Evolutionary conservation across 2,888 invertebrate species (phyloP).

Genomic region (Lycophotia porphyrea): DNA sequence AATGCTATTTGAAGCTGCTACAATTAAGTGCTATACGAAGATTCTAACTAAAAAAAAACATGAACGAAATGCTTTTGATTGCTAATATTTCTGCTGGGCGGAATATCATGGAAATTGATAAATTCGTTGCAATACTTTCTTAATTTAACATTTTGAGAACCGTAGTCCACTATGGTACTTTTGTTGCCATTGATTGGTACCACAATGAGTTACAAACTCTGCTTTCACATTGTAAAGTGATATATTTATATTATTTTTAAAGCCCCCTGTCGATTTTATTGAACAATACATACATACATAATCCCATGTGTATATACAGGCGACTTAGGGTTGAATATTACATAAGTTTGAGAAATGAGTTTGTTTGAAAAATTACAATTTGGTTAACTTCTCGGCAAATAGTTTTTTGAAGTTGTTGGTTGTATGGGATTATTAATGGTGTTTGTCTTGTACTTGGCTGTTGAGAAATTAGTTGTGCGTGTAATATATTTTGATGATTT

Average conservation of each 20-base stretch:
- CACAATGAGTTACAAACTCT: slow-evolving; percentile 87
- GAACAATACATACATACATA: slow-evolving; percentile 77
- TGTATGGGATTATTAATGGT: slow-evolving; percentile 75
- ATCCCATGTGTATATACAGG: slow-evolving; percentile 74
- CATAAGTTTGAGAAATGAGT: slow-evolving; percentile 72
- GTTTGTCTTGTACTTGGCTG: slow-evolving; percentile 72
- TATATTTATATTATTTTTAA: slow-evolving; percentile 88
- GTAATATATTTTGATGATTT: slow-evolving; percentile 48
- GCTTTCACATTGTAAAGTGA: slow-evolving; percentile 86
- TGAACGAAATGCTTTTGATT: background rate
- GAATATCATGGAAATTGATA: background rate
- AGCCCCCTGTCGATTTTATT: slow-evolving; percentile 78
- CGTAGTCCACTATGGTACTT: slow-evolving; percentile 72
- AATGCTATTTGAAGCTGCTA: background rate
- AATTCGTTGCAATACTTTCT: background rate
- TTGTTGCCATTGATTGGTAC: slow-evolving; percentile 84
- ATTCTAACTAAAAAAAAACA: background rate
- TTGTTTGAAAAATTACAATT: slow-evolving; percentile 85
- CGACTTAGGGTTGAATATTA: slow-evolving; percentile 69
- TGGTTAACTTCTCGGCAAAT: slow-evolving; percentile 80
- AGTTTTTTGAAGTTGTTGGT: slow-evolving; percentile 64
- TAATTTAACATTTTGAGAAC: slow-evolving; percentile 70
- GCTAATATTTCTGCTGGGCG: background rate
- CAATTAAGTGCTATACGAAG: background rate
- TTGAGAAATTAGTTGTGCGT: slow-evolving; percentile 58